phyloP scores from a whole-genome alignment of 1,140 invertebrate species.

The Luehdorfia chinensis region DNA sequence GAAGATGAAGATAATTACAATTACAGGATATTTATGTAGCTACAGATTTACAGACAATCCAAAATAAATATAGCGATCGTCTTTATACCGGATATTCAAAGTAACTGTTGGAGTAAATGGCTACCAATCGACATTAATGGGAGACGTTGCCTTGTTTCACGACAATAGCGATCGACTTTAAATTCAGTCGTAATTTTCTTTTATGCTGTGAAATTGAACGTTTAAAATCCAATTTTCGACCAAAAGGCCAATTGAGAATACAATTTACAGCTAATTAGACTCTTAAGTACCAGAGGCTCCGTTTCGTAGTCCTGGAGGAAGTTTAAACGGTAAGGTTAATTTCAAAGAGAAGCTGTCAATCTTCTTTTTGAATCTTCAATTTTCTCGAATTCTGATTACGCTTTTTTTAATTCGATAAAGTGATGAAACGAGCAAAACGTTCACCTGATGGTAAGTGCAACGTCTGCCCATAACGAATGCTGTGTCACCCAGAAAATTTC shows the following conservation, averaged over 20 bases:
- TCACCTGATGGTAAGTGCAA: too few species aligned
- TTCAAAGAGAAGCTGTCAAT: slow-evolving; percentile 1
- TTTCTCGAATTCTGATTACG: too few species aligned
- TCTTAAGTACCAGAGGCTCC: slow-evolving; percentile 61
- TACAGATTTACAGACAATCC: slow-evolving; percentile 11
- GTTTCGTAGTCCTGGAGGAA: slow-evolving; percentile 29
- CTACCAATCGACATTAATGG: slow-evolving; percentile 22
- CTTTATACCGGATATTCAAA: slow-evolving; percentile 18
- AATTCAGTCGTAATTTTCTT: slow-evolving; percentile 53
- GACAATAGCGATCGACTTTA: slow-evolving; percentile 51
- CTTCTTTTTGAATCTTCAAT: too few species aligned
- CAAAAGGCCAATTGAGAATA: slow-evolving; percentile 62
- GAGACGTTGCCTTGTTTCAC: slow-evolving; percentile 21
- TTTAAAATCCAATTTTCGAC: slow-evolving; percentile 63
- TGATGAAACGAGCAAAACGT: too few species aligned
- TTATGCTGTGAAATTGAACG: slow-evolving; percentile 65
- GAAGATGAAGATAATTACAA: too few species aligned
- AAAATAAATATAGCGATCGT: slow-evolving; percentile 17
- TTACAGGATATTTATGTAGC: too few species aligned
- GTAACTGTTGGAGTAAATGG: slow-evolving; percentile 12
- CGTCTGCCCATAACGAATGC: too few species aligned
- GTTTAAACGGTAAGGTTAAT: slow-evolving; percentile 38
- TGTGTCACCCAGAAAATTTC: too few species aligned
- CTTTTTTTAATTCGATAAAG: too few species aligned
- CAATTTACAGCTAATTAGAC: slow-evolving; percentile 72